Evolutionary conservation across 2,113 vertebrate species (phyloP).

Genomic region (Ploceus nigricollis): DNA sequence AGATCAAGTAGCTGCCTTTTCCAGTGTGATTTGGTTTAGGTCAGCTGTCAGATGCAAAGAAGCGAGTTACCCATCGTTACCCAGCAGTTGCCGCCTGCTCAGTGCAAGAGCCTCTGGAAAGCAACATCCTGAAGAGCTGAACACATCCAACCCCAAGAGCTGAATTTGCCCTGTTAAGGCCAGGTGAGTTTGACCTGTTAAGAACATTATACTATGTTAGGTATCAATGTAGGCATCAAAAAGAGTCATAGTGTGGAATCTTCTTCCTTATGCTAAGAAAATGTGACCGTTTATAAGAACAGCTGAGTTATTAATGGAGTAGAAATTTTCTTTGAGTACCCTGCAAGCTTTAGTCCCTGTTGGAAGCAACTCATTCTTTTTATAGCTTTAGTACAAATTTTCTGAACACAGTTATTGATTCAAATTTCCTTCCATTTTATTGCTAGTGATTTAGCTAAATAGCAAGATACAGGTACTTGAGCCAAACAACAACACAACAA

Average conservation of each 20-base stretch:
- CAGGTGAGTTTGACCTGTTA: not conserved
- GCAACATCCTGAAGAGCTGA: not conserved
- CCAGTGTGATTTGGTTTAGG: not conserved
- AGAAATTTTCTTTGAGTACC: not conserved
- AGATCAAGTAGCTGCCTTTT: not conserved
- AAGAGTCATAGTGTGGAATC: not conserved
- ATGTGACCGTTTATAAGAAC: not conserved
- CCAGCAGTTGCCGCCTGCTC: not conserved
- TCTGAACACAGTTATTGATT: not conserved
- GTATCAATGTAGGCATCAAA: not conserved
- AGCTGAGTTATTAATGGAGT: not conserved
- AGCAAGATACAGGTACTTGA: not conserved
- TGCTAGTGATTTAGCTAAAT: not conserved
- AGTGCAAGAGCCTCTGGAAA: not conserved
- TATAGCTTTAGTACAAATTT: not conserved
- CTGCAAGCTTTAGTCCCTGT: not conserved
- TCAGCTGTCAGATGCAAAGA: not conserved
- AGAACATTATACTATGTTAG: not conserved
- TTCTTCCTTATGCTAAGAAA: not conserved
- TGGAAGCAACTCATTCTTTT: not conserved
- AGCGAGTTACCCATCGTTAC: rapidly evolving
- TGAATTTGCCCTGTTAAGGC: not conserved
- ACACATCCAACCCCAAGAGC: not conserved
- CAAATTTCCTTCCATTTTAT: not conserved
- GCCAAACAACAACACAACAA: not conserved